phyloP scores from a whole-genome alignment of 1,140 invertebrate species.

The Leucophenga varia region DNA sequence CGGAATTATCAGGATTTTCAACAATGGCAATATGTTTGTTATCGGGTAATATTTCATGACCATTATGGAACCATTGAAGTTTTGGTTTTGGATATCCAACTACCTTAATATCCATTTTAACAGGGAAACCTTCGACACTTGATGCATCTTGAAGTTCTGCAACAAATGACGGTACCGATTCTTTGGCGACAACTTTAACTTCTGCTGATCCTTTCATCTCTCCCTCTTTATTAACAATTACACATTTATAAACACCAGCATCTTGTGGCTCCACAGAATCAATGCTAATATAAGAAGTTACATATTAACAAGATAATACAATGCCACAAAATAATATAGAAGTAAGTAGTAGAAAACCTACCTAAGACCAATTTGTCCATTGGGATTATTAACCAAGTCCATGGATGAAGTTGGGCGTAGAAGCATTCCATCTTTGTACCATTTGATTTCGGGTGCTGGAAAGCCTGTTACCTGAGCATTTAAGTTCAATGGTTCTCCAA shows the following conservation, averaged over 20 bases:
- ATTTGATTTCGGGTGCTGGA: slow-evolving; percentile 81
- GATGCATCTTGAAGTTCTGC: slow-evolving; percentile 68
- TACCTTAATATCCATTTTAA: slow-evolving; percentile 75
- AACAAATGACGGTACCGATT: slow-evolving; percentile 72
- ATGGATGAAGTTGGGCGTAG: slow-evolving; percentile 69
- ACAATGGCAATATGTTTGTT: slow-evolving; percentile 68
- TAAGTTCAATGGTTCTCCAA: slow-evolving; percentile 75
- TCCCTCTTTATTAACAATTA: slow-evolving; percentile 73
- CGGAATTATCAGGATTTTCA: slow-evolving; percentile 69
- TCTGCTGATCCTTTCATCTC: slow-evolving; percentile 65
- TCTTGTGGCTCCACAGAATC: slow-evolving; percentile 74
- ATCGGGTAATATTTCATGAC: slow-evolving; percentile 74
- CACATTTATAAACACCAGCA: slow-evolving; percentile 76
- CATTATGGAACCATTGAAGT: slow-evolving; percentile 77
- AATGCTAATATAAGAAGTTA: slow-evolving; percentile 57
- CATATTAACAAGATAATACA: not conserved
- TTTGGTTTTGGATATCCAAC: slow-evolving; percentile 72
- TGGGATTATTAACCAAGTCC: slow-evolving; percentile 76
- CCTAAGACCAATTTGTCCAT: slow-evolving; percentile 74
- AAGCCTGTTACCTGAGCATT: slow-evolving; percentile 76
- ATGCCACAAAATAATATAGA: not conserved
- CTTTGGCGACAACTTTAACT: slow-evolving; percentile 69
- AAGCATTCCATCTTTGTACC: slow-evolving; percentile 79
- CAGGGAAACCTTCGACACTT: slow-evolving; percentile 81
- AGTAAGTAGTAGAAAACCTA: slow-evolving; percentile 10